Conservation (phyloP, 1,140 invertebrate genomes). For the Olivierus martensii region DNA sequence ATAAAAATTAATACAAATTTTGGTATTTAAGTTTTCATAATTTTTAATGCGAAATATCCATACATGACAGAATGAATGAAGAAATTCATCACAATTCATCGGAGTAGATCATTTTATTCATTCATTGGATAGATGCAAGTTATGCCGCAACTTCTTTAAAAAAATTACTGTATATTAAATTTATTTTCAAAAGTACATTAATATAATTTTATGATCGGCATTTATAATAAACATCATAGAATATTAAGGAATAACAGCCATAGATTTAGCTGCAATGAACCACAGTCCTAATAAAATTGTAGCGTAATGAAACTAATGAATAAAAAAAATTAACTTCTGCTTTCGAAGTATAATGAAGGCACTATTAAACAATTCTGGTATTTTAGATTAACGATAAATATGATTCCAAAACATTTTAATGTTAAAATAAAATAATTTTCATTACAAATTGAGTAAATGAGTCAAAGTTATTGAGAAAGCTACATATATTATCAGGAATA, state of each 20-base stretch:
- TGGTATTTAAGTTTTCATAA: slow-evolving; percentile 26
- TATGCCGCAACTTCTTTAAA: no score
- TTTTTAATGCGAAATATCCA: slow-evolving; percentile 37
- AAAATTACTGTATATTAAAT: no score
- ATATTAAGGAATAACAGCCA: slow-evolving; percentile 35
- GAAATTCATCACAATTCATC: slow-evolving; percentile 41
- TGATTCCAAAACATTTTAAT: no score
- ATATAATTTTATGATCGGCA: no score
- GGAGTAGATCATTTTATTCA: no score
- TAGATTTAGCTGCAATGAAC: neutral
- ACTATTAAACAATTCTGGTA: slow-evolving; percentile 42
- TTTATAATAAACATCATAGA: no score
- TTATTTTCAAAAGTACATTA: no score
- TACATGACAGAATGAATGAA: slow-evolving; percentile 36
- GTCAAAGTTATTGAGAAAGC: no score
- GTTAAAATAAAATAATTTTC: no score
- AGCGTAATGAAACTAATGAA: slow-evolving; percentile 45
- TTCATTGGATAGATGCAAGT: no score
- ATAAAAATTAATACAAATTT: neutral
- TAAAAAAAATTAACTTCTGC: slow-evolving; percentile 39
- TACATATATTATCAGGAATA: no score
- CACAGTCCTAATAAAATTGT: slow-evolving; percentile 30
- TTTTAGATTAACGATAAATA: slow-evolving; percentile 46
- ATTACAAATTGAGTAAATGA: no score
- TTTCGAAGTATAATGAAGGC: slow-evolving; percentile 39